Percentiles rank a stretch among this genome's conserved stretches.
phyloP scores from a whole-genome alignment of 2,888 invertebrate genomes.

The Chromoteleia sp. region DNA sequence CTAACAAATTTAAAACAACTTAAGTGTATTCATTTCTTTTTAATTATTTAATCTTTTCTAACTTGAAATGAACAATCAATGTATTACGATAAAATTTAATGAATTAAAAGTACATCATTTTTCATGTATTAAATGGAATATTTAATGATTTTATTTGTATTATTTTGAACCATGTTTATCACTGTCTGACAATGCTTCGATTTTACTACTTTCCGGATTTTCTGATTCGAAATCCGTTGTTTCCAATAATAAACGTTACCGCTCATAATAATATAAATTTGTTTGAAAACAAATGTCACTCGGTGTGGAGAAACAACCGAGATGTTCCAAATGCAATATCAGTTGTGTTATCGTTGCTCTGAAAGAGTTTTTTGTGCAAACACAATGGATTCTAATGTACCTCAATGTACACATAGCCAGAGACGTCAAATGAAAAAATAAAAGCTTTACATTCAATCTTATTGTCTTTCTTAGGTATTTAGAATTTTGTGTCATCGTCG shows the following conservation, averaged over 20 bases:
- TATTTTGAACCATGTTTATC: too few relatives aligned
- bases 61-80: too few relatives aligned
- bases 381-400: conserved; percentile 6
- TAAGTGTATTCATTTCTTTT: too few relatives aligned
- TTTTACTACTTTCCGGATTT: too few relatives aligned
- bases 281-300: not conserved
- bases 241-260: not conserved
- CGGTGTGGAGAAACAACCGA: not conserved
- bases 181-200: too few relatives aligned
- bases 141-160: too few relatives aligned
- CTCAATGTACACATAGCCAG: not conserved
- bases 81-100: too few relatives aligned
- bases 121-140: too few relatives aligned
- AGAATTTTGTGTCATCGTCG: conserved; percentile 18
- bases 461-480: conserved; percentile 19
- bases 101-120: too few relatives aligned
- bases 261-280: not conserved
- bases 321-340: conserved; percentile 6
- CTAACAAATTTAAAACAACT: too few relatives aligned
- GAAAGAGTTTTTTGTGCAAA: conserved; percentile 7
- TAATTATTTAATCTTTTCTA: too few relatives aligned
- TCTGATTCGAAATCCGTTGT: too few relatives aligned
- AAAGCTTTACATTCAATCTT: conserved; percentile 19
- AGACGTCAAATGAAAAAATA: conserved; percentile 16
- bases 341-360: conserved; percentile 20